Evolutionary conservation across 2,797 vertebrate genomes (phyloP), one percentile per base, ranked within the genome.

Genomic region (Epinephelus awoara): DNA sequence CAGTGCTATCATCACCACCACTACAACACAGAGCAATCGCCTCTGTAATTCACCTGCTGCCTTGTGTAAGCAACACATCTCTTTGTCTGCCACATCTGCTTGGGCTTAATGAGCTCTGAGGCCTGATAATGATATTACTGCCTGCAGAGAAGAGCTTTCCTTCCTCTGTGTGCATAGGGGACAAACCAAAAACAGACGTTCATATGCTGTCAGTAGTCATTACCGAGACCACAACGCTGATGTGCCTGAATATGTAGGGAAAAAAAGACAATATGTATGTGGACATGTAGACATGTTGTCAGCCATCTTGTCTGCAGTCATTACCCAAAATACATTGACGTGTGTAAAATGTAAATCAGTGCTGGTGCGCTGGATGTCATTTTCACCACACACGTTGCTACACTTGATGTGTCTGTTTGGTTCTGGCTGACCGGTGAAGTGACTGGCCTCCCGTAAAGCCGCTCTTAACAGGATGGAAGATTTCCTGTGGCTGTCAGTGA

Each of bases 51-150:
- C 84, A 92, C 83, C 87, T 84, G 80, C 79, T 78, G 81, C 64
- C 80, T 81, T 55, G 61, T 69, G 73, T 72, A 81, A 84, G 81
- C 83, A 83, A 67, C 80, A 75, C 72, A 77, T 87, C 76, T 88
- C 86, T 81, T 71, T 67, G 68, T 82, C 83, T 85, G 91, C 86
- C 92, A 93, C 92, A 92, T 90, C 77, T 90, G 86, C 83, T 90
- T 40, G 51, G 68, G 54, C 75, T 77, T 92, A 93, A 93, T 92
- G 89, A 91, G 89, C 69, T 76, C 84, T 71, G 90, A 91, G 80
- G 85, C 77, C 71, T 82, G 88, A 88, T 92, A 90, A 92, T 89
- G 81, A 88, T 72, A 91, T 92, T 88, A 91, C 57, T 71, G 83
- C 75, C 68, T 85, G 83, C 77, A 86, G 82, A 69, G 71, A 80